Evolutionary conservation across 2,888 invertebrate genomes (phyloP).

Genomic region (Lasiommata megera): DNA sequence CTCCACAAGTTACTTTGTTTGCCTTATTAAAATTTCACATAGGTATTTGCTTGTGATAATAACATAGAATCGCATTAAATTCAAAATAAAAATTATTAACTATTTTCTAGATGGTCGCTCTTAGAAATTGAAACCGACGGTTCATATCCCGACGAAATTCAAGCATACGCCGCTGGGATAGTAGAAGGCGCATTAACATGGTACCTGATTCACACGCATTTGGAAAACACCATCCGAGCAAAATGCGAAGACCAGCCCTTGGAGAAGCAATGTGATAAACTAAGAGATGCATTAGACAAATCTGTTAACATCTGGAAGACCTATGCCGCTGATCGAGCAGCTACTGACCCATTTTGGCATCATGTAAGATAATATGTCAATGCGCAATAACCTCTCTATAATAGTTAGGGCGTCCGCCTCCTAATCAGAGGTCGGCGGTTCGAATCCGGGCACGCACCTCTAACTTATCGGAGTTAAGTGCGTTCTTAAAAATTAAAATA

Average conservation of each 20-base stretch:
- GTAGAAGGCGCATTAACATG: slow-evolving; percentile 92
- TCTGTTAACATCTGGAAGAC: slow-evolving; percentile 83
- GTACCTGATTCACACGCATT: slow-evolving; percentile 89
- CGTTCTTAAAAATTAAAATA: too few species aligned
- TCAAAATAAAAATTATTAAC: too few species aligned
- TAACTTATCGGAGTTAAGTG: too few species aligned
- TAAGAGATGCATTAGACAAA: slow-evolving; percentile 83
- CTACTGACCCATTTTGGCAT: slow-evolving; percentile 89
- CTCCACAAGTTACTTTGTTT: too few species aligned
- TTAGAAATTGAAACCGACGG: slow-evolving; percentile 90
- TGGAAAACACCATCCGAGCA: slow-evolving; percentile 84
- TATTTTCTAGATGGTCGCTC: slow-evolving; percentile 86
- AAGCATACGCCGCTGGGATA: slow-evolving; percentile 93
- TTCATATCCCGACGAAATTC: slow-evolving; percentile 87
- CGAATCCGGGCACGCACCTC: too few species aligned
- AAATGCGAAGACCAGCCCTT: slow-evolving; percentile 72
- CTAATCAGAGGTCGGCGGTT: too few species aligned
- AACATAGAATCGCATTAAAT: too few species aligned
- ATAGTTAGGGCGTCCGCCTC: too few species aligned
- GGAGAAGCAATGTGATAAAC: slow-evolving; percentile 83
- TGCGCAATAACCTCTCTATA: too few species aligned
- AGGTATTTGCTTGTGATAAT: too few species aligned
- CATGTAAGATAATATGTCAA: too few species aligned
- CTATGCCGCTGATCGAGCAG: slow-evolving; percentile 72
- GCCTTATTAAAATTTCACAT: too few species aligned